phyloP scores from a whole-genome alignment of 2,888 invertebrate species.

The Cheilosia urbana region DNA sequence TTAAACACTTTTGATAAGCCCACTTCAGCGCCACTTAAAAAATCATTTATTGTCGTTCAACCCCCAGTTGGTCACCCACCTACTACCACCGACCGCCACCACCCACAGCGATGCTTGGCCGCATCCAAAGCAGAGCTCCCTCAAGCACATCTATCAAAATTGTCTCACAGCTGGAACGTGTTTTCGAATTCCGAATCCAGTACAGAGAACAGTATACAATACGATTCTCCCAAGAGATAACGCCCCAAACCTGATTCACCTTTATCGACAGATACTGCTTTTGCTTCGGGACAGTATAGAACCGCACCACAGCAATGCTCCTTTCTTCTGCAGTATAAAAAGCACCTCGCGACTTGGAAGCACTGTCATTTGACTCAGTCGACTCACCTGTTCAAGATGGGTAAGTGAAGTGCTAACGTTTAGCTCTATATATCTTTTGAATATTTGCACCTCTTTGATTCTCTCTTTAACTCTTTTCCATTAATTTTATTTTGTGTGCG shows the following conservation, averaged over 20 bases:
- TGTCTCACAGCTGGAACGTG: conserved; percentile 58
- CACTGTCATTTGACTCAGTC: conserved; percentile 71
- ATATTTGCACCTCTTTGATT: neutral
- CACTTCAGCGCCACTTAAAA: conserved; percentile 47
- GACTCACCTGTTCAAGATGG: conserved; percentile 74
- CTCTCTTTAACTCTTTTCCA: conserved; percentile 10
- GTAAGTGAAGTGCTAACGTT: conserved; percentile 57
- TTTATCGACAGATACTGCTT: conserved; percentile 43
- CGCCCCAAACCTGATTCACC: conserved; percentile 65
- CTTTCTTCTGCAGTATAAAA: conserved; percentile 72
- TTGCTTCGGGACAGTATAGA: conserved; percentile 14
- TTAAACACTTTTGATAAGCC: conserved; percentile 34
- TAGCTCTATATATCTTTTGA: conserved; percentile 4
- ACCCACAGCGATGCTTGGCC: conserved; percentile 1
- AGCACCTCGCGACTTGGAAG: conserved; percentile 50
- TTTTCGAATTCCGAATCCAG: conserved; percentile 12
- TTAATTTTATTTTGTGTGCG: conserved; percentile 2
- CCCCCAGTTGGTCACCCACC: neutral
- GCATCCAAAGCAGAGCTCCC: conserved; percentile 36
- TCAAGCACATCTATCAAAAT: conserved; percentile 69
- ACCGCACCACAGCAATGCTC: neutral
- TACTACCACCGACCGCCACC: neutral
- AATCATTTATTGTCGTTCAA: conserved; percentile 30
- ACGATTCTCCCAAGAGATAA: conserved; percentile 61
- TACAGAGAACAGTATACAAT: conserved; percentile 18